phyloP scores from a whole-genome alignment of 2,797 vertebrate genomes.

The Tympanoctomys barrerae region DNA sequence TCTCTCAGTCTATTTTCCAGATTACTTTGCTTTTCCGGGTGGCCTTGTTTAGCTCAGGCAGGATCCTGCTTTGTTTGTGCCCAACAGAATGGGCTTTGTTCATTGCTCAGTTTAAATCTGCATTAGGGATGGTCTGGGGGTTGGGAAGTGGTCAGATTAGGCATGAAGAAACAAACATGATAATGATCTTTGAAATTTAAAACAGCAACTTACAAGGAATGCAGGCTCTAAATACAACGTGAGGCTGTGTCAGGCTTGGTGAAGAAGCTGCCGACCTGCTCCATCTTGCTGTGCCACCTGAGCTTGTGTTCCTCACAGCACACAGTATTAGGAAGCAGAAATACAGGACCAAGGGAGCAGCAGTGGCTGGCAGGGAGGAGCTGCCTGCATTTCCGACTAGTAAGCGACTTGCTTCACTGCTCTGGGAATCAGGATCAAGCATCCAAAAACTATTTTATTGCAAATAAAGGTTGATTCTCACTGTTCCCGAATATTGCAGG shows the following conservation, averaged over 20 bases:
- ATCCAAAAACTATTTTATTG: constrained; percentile 27
- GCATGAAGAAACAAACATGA: constrained; percentile 25
- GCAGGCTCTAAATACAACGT: constrained; percentile 1
- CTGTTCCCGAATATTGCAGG: background rate
- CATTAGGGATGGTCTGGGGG: background rate
- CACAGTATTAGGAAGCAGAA: background rate
- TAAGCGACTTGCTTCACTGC: background rate
- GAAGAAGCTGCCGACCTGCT: background rate
- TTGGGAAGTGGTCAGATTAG: background rate
- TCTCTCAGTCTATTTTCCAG: background rate
- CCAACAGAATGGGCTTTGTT: constrained; percentile 54
- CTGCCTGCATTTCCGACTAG: background rate
- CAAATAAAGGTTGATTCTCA: constrained; percentile 10
- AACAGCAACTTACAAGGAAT: constrained; percentile 16
- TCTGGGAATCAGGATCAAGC: background rate
- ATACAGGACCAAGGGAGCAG: rapidly evolving
- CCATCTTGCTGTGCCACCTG: background rate
- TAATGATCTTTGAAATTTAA: constrained; percentile 23
- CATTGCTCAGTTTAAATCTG: constrained; percentile 71
- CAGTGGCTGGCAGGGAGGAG: background rate
- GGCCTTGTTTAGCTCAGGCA: background rate
- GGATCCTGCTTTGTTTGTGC: constrained; percentile 37
- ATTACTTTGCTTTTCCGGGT: background rate
- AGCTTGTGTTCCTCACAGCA: background rate
- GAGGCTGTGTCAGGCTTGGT: background rate